Evolutionary conservation across 2,113 vertebrate genomes (phyloP), one percentile per base, ranked within the genome.

Genomic region (Terrapene triunguis): DNA sequence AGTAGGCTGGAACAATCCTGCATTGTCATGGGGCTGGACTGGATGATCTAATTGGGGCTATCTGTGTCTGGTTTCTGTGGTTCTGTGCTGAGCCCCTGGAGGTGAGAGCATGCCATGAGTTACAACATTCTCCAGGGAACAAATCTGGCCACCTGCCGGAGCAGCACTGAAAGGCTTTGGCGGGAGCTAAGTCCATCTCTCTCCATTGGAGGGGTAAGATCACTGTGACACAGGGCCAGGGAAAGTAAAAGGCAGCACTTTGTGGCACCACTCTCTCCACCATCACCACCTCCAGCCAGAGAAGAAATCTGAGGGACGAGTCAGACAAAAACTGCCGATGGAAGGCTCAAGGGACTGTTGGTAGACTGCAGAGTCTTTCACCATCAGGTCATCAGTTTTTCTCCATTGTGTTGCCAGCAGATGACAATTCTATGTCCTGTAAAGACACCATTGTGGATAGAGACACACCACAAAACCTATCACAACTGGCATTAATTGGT

Each of bases 371-470:
- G 57, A 29, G 27, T 32, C 27, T 59, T 59, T 57, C 55, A 27
- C 27, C 5, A 14, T 29, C 27, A 29, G 57, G 12, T 59, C 12
- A 59, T 59, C 27, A 59, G 27, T 59, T 59, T 59, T 59, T 59
- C 57, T 59, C 57, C 55, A 27, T 57, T 57, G 25, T 89, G 48
- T 50, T 24, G 8, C 35, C 3, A 3, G 10, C 14, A 4, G 35
- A 53, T 29, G 17, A 5, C 24, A 62, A 0, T 0, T 3, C 5
- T 19, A 76, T 51, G 76, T 44, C 32, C 54, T 14, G 27, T 10
- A 69, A 81, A 76, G 48, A 81, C 19, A 2, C 0, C 0, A 0
- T 24, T 42, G n/a, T 82, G 81, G 54, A 80, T 57, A 89, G 59
- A 5, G 5, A 54, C 8, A n/a, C n/a, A 17, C 80, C 55, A 65